Percentiles rank a stretch among this genome's conserved stretches.
phyloP scores from a whole-genome alignment of 2,888 invertebrate genomes.

The Lacanobia wlatinum region DNA sequence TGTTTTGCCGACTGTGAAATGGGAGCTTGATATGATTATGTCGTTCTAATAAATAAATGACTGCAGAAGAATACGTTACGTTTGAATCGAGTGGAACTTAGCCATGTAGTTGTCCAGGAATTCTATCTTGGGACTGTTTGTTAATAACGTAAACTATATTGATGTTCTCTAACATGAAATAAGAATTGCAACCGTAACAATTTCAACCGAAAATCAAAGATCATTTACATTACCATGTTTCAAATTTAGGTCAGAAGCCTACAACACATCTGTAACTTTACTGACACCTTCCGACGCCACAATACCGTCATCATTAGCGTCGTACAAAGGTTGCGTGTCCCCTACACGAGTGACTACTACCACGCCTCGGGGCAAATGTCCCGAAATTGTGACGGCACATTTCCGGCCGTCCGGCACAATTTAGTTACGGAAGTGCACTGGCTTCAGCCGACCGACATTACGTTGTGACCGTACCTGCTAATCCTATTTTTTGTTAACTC shows the following conservation, averaged over 20 bases:
- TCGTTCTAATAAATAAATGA: background rate
- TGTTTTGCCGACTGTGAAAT: slow-evolving; percentile 43
- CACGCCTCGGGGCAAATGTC: slow-evolving; percentile 59
- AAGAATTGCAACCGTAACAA: background rate
- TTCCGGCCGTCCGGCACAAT: slow-evolving; percentile 74
- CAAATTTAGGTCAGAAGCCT: background rate
- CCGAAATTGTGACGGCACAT: slow-evolving; percentile 73
- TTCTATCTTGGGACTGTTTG: background rate
- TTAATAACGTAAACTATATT: background rate
- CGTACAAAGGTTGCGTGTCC: slow-evolving; percentile 55
- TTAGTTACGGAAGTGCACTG: slow-evolving; percentile 75
- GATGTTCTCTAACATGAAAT: background rate
- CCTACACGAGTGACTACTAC: slow-evolving; percentile 50
- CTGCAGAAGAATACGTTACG: background rate
- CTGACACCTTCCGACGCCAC: slow-evolving; percentile 17
- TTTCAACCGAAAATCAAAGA: background rate
- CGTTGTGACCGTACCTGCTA: slow-evolving; percentile 67
- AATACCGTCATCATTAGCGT: slow-evolving; percentile 48
- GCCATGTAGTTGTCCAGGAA: background rate
- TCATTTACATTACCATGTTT: background rate
- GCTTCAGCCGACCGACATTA: slow-evolving; percentile 71
- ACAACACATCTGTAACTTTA: slow-evolving; percentile 1
- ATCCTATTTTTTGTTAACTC: slow-evolving; percentile 79
- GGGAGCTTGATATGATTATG: slow-evolving; percentile 19
- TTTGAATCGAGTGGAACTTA: background rate